Evolutionary conservation across 2,113 vertebrate genomes (phyloP), one percentile per base, ranked within the genome.

Genomic region (Alouatta palliata): DNA sequence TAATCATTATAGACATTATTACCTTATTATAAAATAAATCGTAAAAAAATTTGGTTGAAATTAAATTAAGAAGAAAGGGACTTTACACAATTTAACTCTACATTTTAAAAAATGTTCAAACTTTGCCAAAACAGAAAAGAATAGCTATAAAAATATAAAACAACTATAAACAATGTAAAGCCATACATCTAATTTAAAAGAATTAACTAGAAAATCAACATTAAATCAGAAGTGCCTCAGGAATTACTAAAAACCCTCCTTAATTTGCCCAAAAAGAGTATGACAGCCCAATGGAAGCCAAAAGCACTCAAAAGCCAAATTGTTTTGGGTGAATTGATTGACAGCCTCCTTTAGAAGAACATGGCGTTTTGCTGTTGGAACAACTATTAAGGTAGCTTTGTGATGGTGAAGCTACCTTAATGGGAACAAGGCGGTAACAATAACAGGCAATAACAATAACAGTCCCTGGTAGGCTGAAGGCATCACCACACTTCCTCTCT

Each of bases 11-110:
- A 80, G 76, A 43, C 5, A 92, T 54, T 49, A 94, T 54, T 52
- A 93, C 87, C n/a, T 75, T 68, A 82, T 40, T 61, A 83, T 61
- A 86, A 81, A 85, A 77, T 70, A 93, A 91, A 83, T 25, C 76
- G 9, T 37, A 32, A 68, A 90, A 89, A 91, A 58, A 2, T 66
- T 75, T 82, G 8, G 37, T 43, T 95, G 76, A 87, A 90, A 90
- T 68, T 68, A 93, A 80, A 88, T 64, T 43, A 16, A 40, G 64
- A 96, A 84, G 52, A 82, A 71, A 92, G 84, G 82, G 25, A 75
- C 13, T 61, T 82, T 73, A 45, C 61, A 56, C 4, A 90, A 21
- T 87, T 90, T 61, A 94, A 87, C 8, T 11, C 20, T 56, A 91
- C n/a, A 47, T 92, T 66, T 80, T 58, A 90, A 68, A 82, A 77